Conservation (phyloP, 2,888 invertebrate species). For the Endotricha flammealis region DNA sequence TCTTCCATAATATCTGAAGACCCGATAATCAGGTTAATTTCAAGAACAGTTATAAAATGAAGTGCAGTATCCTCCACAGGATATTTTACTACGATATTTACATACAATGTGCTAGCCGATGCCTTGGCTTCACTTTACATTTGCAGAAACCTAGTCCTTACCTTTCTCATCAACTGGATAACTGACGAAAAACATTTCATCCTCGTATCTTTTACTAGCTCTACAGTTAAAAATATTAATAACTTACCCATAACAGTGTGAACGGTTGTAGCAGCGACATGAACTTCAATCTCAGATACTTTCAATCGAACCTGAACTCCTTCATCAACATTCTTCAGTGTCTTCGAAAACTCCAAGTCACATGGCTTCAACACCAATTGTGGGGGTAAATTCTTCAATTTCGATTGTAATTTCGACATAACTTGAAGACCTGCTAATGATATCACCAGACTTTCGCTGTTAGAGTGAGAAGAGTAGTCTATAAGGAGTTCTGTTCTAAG, state of each 20-base stretch:
- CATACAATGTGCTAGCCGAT: too few species aligned
- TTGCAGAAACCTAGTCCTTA: too few species aligned
- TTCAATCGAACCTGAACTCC: conserved; percentile 81
- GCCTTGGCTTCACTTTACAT: too few species aligned
- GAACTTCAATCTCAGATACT: conserved; percentile 83
- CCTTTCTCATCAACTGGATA: too few species aligned
- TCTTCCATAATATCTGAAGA: conserved; percentile 70
- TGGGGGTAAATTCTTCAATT: conserved; percentile 71
- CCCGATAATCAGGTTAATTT: not conserved
- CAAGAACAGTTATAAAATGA: too few species aligned
- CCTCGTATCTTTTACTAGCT: too few species aligned
- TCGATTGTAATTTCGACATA: conserved; percentile 79
- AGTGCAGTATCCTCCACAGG: too few species aligned
- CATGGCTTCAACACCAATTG: conserved; percentile 82
- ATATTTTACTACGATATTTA: too few species aligned
- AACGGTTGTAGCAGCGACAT: conserved; percentile 84
- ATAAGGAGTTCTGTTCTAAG: conserved; percentile 83
- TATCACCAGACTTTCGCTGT: conserved; percentile 79
- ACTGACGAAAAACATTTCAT: too few species aligned
- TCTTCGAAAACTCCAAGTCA: conserved; percentile 83
- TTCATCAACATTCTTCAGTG: conserved; percentile 80
- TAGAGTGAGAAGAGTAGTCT: conserved; percentile 83
- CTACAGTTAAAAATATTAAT: not conserved
- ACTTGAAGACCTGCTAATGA: conserved; percentile 51
- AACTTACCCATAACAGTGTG: conserved; percentile 81